A percentile compares a stretch with the other conserved stretches of the same genome.
These are phyloP conservation scores for Iguana delicatissima DNA, from an alignment of 2,797 vertebrate species.

Conservation along the genomic window DNA sequence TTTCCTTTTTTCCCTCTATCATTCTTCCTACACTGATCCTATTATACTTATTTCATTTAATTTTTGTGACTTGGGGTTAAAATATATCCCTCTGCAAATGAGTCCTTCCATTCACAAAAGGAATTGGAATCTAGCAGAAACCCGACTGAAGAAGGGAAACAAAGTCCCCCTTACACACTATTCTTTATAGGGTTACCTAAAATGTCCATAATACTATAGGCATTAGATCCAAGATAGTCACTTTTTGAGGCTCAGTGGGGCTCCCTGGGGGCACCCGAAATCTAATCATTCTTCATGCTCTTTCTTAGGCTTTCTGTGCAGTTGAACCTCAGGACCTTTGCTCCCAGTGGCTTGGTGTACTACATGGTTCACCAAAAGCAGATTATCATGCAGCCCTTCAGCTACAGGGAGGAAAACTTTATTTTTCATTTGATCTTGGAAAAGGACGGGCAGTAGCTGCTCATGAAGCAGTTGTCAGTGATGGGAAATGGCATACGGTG, in stretches of 20 bases:
- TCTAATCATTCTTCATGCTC: conserved; percentile 27
- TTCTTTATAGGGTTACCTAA: background rate
- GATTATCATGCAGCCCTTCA: conserved; percentile 86
- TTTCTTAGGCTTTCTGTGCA: conserved; percentile 84
- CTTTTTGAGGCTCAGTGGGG: too few relatives aligned
- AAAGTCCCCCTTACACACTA: background rate
- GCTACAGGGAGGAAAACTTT: conserved; percentile 82
- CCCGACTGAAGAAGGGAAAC: background rate
- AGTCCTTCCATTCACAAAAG: background rate
- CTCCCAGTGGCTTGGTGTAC: conserved; percentile 86
- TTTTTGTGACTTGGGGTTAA: conserved; percentile 5
- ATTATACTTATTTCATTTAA: conserved; percentile 41
- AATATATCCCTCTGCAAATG: background rate
- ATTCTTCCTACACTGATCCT: background rate
- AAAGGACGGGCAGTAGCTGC: conserved; percentile 84
- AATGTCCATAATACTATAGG: background rate
- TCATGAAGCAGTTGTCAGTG: conserved; percentile 80
- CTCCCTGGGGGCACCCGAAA: background rate
- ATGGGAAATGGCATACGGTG: conserved; percentile 93
- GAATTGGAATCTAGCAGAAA: background rate
- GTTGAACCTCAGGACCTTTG: conserved; percentile 86
- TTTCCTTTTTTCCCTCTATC: background rate
- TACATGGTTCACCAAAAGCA: conserved; percentile 90
- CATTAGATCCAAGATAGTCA: background rate
- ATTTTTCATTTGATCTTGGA: conserved; percentile 91